phyloP scores from a whole-genome alignment of 2,113 vertebrate genomes.

The Neodontobutis hainanensis region DNA sequence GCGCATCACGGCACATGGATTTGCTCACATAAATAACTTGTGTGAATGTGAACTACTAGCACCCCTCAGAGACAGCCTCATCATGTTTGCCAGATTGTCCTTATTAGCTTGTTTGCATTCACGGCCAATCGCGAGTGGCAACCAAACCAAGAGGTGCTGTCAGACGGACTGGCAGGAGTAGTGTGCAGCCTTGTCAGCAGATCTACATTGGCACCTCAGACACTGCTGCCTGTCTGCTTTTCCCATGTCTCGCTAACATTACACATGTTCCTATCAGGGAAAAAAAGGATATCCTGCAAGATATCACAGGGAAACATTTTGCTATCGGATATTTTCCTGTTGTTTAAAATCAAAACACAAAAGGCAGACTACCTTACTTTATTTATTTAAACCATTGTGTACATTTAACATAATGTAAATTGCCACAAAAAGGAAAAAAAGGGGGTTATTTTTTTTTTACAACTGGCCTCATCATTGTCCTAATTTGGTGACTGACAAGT shows the following conservation, averaged over 20 bases:
- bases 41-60: slow-evolving; percentile 49
- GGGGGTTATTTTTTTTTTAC: too few species aligned
- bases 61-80: slow-evolving; percentile 55
- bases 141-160: slow-evolving; percentile 58
- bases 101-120: slow-evolving; percentile 75
- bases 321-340: background rate
- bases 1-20: slow-evolving; percentile 36
- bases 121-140: slow-evolving; percentile 65
- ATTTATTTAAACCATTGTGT: too few species aligned
- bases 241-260: background rate
- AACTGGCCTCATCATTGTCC: too few species aligned
- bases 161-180: slow-evolving; percentile 43
- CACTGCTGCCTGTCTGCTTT: slow-evolving; percentile 13
- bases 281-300: slow-evolving; percentile 2
- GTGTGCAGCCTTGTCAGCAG: slow-evolving; percentile 58
- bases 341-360: too few species aligned
- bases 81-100: slow-evolving; percentile 59
- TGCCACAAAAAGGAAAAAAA: too few species aligned
- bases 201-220: slow-evolving; percentile 35
- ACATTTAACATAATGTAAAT: too few species aligned
- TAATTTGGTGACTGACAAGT: too few species aligned
- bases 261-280: slow-evolving; percentile 5
- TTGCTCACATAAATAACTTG: slow-evolving; percentile 53
- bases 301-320: background rate
- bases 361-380: too few species aligned